phyloP scores from a whole-genome alignment of 1,140 invertebrate genomes.

The Cyphomyrmex costatus region DNA sequence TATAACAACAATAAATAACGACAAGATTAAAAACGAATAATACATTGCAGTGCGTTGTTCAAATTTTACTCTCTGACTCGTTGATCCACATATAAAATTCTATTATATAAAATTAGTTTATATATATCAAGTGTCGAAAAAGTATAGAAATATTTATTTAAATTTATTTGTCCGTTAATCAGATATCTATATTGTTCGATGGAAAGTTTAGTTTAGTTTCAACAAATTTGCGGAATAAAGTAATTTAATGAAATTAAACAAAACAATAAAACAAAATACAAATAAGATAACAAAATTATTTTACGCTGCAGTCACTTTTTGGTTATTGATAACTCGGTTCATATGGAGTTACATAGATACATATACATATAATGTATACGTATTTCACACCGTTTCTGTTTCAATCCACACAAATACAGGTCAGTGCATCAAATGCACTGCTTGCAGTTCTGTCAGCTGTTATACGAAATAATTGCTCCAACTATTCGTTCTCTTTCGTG shows the following conservation, averaged over 20 bases:
- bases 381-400: background rate
- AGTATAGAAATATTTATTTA: conserved; percentile 1
- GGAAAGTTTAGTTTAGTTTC: background rate
- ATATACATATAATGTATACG: background rate
- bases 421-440: background rate
- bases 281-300: background rate
- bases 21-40: conserved; percentile 10
- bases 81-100: background rate
- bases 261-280: background rate
- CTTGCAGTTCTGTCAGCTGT: conserved; percentile 19
- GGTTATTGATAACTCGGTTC: background rate
- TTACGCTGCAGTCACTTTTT: background rate
- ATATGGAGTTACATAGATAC: conserved; percentile 5
- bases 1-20: conserved; percentile 1
- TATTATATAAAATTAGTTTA: background rate
- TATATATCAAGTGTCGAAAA: conserved; percentile 9
- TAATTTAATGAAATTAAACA: background rate
- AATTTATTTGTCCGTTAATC: background rate
- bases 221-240: background rate
- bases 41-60: background rate
- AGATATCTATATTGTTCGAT: background rate
- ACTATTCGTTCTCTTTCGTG: background rate
- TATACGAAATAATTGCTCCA: conserved; percentile 8
- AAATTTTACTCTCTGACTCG: background rate
- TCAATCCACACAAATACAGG: background rate